Conservation (phyloP, 1,140 invertebrate genomes). For the Brachystomella parvula region DNA sequence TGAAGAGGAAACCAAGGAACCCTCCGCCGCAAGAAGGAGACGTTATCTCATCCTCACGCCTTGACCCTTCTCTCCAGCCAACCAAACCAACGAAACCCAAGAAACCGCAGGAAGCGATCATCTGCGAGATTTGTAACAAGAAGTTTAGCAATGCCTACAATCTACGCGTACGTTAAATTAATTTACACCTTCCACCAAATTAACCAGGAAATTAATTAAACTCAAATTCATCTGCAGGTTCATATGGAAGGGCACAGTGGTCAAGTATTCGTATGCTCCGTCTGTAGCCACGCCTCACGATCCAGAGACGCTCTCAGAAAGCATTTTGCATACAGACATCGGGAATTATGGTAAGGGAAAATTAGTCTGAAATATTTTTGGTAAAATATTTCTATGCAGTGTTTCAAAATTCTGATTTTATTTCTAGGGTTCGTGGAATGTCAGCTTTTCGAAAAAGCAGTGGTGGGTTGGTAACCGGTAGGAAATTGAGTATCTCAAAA, state of each 20-base stretch:
- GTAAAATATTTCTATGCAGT: no score
- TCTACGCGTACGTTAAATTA: slow-evolving; percentile 57
- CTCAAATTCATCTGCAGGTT: slow-evolving; percentile 41
- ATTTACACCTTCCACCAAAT: no score
- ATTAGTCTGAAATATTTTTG: no score
- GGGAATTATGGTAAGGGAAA: slow-evolving; percentile 30
- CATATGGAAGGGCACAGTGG: slow-evolving; percentile 83
- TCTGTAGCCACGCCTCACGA: slow-evolving; percentile 73
- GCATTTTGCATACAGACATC: slow-evolving; percentile 64
- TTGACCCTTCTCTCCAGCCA: slow-evolving; percentile 17
- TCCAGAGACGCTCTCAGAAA: slow-evolving; percentile 76
- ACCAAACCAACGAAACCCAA: slow-evolving; percentile 29
- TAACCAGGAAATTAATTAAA: background rate
- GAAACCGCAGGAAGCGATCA: slow-evolving; percentile 41
- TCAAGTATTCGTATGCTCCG: slow-evolving; percentile 67
- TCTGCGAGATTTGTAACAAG: slow-evolving; percentile 76
- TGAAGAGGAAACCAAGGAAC: slow-evolving; percentile 16
- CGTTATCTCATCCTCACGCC: slow-evolving; percentile 29
- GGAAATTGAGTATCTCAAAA: slow-evolving; percentile 37
- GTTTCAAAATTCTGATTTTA: slow-evolving; percentile 6
- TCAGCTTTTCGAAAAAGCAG: slow-evolving; percentile 36
- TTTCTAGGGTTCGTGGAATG: slow-evolving; percentile 26
- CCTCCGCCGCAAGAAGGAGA: slow-evolving; percentile 28
- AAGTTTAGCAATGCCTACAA: slow-evolving; percentile 84
- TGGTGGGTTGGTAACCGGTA: slow-evolving; percentile 25